Evolutionary conservation across 2,888 invertebrate genomes (phyloP).

Genomic region (Drosophila planitibia): DNA sequence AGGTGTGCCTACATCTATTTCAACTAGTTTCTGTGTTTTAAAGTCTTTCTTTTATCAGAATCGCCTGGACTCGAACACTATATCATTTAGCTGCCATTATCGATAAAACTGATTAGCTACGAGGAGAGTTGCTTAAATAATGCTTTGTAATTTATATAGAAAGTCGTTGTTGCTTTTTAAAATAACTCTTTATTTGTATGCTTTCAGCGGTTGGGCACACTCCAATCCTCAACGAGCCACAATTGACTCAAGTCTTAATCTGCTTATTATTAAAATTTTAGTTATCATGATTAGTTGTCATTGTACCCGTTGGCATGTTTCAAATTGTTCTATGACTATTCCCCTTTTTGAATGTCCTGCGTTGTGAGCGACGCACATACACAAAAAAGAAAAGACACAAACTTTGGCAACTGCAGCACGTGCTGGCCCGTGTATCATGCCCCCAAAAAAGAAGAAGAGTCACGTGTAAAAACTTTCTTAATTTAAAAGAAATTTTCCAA

Average conservation of each 20-base stretch:
- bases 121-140: too few species aligned
- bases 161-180: neutral
- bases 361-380: slow-evolving; percentile 8
- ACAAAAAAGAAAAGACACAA: slow-evolving; percentile 13
- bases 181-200: neutral
- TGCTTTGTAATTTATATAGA: too few species aligned
- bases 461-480: slow-evolving; percentile 78
- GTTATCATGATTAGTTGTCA: slow-evolving; percentile 10
- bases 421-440: slow-evolving; percentile 31
- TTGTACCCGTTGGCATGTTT: slow-evolving; percentile 35
- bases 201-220: neutral
- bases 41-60: neutral
- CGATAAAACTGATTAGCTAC: neutral
- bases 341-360: slow-evolving; percentile 52
- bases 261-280: neutral
- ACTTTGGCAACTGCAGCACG: slow-evolving; percentile 66
- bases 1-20: neutral
- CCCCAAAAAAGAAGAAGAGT: slow-evolving; percentile 44
- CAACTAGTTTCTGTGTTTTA: neutral
- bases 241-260: neutral
- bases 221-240: neutral
- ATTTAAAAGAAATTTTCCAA: slow-evolving; percentile 80
- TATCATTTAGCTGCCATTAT: neutral
- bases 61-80: accelerated
- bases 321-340: slow-evolving; percentile 53